A percentile compares a stretch with the other conserved stretches of the same genome.
phyloP scores from a whole-genome alignment of 1,140 invertebrate species.

The Drosophila melanica region DNA sequence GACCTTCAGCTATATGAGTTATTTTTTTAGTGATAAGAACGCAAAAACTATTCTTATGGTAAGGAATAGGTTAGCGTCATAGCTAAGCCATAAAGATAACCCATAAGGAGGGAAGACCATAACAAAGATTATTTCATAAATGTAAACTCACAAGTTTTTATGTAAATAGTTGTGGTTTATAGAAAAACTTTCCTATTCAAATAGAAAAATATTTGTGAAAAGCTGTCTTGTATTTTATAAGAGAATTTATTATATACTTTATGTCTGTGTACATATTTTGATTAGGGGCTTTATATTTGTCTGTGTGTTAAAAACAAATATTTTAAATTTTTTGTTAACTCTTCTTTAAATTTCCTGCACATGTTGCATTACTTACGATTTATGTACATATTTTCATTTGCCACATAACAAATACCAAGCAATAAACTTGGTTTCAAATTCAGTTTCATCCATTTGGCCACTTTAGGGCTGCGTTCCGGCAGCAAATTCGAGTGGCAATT shows the following conservation, averaged over 20 bases:
- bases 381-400: neutral
- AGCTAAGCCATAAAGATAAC: neutral
- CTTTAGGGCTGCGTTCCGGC: constrained; percentile 11
- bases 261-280: too few species aligned
- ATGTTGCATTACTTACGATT: constrained; percentile 1
- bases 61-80: neutral
- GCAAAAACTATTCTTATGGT: constrained; percentile 14
- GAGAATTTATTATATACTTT: too few species aligned
- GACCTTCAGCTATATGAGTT: constrained; percentile 56
- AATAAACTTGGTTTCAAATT: constrained; percentile 18
- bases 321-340: neutral
- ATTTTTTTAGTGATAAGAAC: constrained; percentile 3
- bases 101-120: neutral
- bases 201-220: too few species aligned
- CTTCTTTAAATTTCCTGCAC: neutral
- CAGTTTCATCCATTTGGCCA: constrained; percentile 13
- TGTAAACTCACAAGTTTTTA: neutral
- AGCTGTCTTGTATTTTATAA: too few species aligned
- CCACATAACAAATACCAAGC: neutral
- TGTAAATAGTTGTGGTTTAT: too few species aligned
- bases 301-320: neutral
- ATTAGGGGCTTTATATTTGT: too few species aligned
- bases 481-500: constrained; percentile 33
- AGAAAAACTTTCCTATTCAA: too few species aligned
- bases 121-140: neutral